Conservation (phyloP, 1,140 invertebrate genomes). For the Sycobia sp. region DNA sequence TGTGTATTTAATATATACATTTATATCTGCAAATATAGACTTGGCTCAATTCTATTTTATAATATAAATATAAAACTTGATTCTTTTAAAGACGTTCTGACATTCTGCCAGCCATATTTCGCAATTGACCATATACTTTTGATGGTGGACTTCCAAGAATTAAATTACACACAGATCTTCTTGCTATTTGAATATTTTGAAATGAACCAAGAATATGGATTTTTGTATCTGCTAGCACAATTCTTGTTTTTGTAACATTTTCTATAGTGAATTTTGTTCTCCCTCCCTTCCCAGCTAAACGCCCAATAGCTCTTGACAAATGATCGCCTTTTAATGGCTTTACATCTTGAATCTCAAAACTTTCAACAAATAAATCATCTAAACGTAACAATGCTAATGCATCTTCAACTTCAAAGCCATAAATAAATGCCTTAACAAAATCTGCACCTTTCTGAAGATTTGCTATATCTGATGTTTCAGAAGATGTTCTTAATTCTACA, state of each 20-base stretch:
- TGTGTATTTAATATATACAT: too few species aligned
- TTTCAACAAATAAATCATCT: constrained; percentile 97
- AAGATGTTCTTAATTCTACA: constrained; percentile 81
- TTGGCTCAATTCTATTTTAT: not conserved
- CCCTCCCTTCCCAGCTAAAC: constrained; percentile 96
- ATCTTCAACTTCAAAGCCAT: constrained; percentile 98
- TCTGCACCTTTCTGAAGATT: constrained; percentile 97
- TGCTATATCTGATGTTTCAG: constrained; percentile 83
- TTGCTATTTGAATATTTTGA: constrained; percentile 95
- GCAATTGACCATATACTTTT: constrained; percentile 93
- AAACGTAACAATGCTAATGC: constrained; percentile 91
- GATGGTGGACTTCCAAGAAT: constrained; percentile 95
- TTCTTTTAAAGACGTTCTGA: constrained; percentile 77
- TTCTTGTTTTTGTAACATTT: constrained; percentile 98
- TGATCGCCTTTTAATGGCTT: constrained; percentile 97
- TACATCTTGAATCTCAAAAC: constrained; percentile 96
- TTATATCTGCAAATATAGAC: too few species aligned
- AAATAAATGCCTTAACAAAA: constrained; percentile 95
- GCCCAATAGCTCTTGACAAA: constrained; percentile 91
- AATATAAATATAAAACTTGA: constrained; percentile 16
- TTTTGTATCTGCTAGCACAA: constrained; percentile 95
- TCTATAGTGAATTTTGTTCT: constrained; percentile 98
- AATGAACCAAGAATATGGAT: constrained; percentile 98
- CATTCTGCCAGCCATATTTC: constrained; percentile 80
- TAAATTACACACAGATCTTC: constrained; percentile 95